Percentiles rank a stretch among this genome's conserved stretches.
Evolutionary conservation across 2,113 vertebrate genomes (phyloP).

Genomic region (Pseudorasbora parva): DNA sequence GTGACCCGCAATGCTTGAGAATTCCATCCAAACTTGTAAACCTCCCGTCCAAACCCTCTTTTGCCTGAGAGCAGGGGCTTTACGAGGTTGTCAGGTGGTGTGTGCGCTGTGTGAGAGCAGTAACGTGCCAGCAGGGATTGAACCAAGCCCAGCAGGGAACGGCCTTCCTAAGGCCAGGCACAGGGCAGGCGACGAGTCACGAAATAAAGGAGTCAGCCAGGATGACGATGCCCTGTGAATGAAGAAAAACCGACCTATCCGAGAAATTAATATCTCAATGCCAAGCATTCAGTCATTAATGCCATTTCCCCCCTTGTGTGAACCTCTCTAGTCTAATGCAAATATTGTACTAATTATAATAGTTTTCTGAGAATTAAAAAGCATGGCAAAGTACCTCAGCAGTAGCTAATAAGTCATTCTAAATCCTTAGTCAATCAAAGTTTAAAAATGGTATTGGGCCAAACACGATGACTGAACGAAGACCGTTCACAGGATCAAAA

Average conservation of each 20-base stretch:
- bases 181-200: slow-evolving; percentile 36
- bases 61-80: slow-evolving; percentile 27
- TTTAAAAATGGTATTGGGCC: not conserved
- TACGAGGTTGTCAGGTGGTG: slow-evolving; percentile 41
- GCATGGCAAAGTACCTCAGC: not conserved
- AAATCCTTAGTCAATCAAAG: not conserved
- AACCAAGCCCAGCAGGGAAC: slow-evolving; percentile 25
- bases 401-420: not conserved
- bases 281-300: not conserved
- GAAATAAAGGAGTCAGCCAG: slow-evolving; percentile 27
- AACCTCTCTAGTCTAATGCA: too few relatives aligned
- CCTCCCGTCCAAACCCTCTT: slow-evolving; percentile 15
- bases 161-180: slow-evolving; percentile 34
- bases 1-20: slow-evolving; percentile 38
- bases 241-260: not conserved
- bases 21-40: slow-evolving; percentile 55
- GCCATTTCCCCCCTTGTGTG: not conserved
- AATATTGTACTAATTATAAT: not conserved
- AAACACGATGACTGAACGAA: slow-evolving; percentile 27
- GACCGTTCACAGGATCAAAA: not conserved
- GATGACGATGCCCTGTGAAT: slow-evolving; percentile 11
- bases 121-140: slow-evolving; percentile 50
- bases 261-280: not conserved
- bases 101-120: slow-evolving; percentile 29
- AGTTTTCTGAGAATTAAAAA: not conserved